Evolutionary conservation across 2,797 vertebrate species (phyloP).

Genomic region (Pseudocheirus occidentalis): DNA sequence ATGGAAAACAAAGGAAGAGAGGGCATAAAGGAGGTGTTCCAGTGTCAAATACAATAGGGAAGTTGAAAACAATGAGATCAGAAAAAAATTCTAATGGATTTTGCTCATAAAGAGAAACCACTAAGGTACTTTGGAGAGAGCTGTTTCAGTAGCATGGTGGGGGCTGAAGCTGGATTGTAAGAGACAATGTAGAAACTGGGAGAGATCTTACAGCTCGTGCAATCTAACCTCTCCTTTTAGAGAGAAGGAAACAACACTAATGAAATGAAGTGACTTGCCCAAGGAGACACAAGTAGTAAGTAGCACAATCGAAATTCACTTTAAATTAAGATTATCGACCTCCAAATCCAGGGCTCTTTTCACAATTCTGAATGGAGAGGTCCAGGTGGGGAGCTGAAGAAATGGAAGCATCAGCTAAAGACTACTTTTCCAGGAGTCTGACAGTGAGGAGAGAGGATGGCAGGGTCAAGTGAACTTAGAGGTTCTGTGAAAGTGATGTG

Average conservation of each 20-base stretch:
- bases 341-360: background rate
- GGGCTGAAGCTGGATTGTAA: background rate
- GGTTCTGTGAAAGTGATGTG: background rate
- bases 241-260: background rate
- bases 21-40: background rate
- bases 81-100: background rate
- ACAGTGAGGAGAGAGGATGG: background rate
- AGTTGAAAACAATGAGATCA: background rate
- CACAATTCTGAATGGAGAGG: background rate
- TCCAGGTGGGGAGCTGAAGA: background rate
- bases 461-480: background rate
- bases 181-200: background rate
- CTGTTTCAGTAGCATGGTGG: background rate
- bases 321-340: background rate
- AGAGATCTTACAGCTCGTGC: background rate
- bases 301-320: background rate
- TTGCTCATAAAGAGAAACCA: background rate
- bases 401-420: background rate
- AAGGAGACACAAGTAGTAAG: background rate
- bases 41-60: background rate
- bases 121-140: background rate
- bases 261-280: background rate
- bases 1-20: background rate
- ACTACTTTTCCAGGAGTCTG: background rate
- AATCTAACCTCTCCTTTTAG: background rate